Evolutionary conservation across 2,113 vertebrate species (phyloP), one percentile per base, ranked within the genome.

Genomic region (Nymphicus hollandicus): DNA sequence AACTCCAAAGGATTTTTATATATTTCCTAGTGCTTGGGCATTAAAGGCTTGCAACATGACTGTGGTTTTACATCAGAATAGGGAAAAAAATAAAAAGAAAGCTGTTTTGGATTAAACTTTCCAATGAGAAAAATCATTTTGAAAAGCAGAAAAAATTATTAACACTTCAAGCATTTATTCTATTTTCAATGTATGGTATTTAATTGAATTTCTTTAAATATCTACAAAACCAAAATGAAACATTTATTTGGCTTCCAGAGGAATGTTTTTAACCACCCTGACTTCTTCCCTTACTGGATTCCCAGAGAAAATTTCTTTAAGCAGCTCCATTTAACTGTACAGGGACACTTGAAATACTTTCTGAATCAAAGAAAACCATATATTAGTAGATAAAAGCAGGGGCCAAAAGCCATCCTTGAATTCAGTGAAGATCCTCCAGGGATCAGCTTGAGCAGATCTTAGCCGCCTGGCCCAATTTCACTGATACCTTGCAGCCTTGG

Each of bases 381-480:
- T 22, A 22, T 77, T 3, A 50, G 28, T 0, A 77, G 79, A 89
- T 66, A 86, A 95, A 88, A 93, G 53, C 64, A 43, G 43, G 25
- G 60, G 64, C 78, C 63, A 93, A 94, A 97, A 95, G 63, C 71
- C n/a, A 46, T 58, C 41, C 74, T 82, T 73, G 85, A 37, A 65
- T 37, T 74, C 85, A 50, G 20, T 1, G 61, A 63, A 70, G 55
- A 68, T 63, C 64, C 64, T 49, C 37, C 23, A 46, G 87, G 93
- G 78, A 82, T 24, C 71, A 41, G 52, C 53, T 29, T 76, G 23
- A 86, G 29, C 69, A 1, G 35, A 52, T 46, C 63, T 83, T 25
- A 43, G 44, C 19, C 3, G 2, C 44, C 71, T 80, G 19, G 20
- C 25, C 29, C 53, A 61, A 1, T 18, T 56, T 56, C 64, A 47